These are phyloP conservation scores for Pseudochirops corinnae DNA, from an alignment of 2,797 vertebrate species.

Conservation along the genomic window DNA sequence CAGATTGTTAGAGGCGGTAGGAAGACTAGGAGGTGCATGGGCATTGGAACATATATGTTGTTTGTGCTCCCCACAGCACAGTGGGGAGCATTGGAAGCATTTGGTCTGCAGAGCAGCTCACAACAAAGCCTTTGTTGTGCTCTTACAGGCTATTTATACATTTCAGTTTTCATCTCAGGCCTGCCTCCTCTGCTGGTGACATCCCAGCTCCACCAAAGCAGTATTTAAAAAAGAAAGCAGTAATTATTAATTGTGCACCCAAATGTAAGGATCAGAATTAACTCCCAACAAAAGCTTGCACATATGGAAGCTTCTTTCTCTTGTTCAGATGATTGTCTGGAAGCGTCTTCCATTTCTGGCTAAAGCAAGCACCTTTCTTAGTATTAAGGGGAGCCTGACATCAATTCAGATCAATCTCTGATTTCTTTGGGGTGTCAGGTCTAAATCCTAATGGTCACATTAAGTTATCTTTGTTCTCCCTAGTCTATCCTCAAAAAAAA, in stretches of 20 bases:
- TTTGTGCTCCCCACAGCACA: constrained; percentile 1
- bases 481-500: not conserved
- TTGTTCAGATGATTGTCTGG: not conserved
- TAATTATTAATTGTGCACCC: constrained; percentile 63
- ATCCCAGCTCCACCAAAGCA: constrained; percentile 43
- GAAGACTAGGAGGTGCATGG: not conserved
- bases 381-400: constrained; percentile 9
- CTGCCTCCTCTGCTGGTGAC: constrained; percentile 29
- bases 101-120: not conserved
- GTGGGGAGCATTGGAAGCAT: not conserved
- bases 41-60: not conserved
- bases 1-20: constrained; percentile 14
- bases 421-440: too few relatives aligned
- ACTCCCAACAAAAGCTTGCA: constrained; percentile 49
- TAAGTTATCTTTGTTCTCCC: not conserved
- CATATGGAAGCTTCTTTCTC: not conserved
- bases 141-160: constrained; percentile 63
- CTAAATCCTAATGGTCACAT: not conserved
- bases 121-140: constrained; percentile 46
- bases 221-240: constrained; percentile 70
- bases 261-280: not conserved
- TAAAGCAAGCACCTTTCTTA: not conserved
- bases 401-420: not conserved
- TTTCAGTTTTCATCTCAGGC: constrained; percentile 22
- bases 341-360: not conserved